A percentile compares a stretch with the other conserved stretches of the same genome.
These are phyloP conservation scores for Cinclus cinclus DNA, from an alignment of 2,113 vertebrate genomes.

Conservation along the genomic window DNA sequence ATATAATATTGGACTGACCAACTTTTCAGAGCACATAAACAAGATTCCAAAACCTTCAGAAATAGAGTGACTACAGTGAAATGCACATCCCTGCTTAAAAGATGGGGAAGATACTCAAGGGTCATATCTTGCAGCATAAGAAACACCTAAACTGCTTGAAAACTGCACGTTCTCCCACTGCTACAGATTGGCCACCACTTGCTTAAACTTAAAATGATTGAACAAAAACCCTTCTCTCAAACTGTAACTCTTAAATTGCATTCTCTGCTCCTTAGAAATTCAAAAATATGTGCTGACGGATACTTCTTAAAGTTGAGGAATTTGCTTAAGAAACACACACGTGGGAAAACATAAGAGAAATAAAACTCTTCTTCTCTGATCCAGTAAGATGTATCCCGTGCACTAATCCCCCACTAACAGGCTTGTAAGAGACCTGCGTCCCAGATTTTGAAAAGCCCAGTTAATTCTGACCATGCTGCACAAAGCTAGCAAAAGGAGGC, in stretches of 20 bases:
- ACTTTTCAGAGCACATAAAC: neutral
- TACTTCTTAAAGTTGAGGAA: neutral
- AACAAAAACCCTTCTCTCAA: neutral
- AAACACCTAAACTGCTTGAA: neutral
- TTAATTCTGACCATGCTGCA: neutral
- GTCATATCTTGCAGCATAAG: neutral
- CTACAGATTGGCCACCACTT: neutral
- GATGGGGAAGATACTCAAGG: neutral
- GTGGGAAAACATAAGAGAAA: neutral
- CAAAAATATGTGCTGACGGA: neutral
- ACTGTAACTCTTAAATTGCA: neutral
- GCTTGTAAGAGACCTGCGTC: neutral
- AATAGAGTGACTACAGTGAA: neutral
- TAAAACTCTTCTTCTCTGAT: neutral
- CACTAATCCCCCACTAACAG: neutral
- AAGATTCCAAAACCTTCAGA: neutral
- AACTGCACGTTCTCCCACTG: neutral
- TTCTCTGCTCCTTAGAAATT: neutral
- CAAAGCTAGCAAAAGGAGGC: neutral
- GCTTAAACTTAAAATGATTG: neutral
- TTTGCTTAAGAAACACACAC: fast-evolving
- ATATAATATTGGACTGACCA: neutral
- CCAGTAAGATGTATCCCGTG: fast-evolving
- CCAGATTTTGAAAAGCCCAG: neutral
- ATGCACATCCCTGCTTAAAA: neutral